Base-by-base conservation (phyloP, 2,888 invertebrate genomes). In the Drosophila merina region DNA sequence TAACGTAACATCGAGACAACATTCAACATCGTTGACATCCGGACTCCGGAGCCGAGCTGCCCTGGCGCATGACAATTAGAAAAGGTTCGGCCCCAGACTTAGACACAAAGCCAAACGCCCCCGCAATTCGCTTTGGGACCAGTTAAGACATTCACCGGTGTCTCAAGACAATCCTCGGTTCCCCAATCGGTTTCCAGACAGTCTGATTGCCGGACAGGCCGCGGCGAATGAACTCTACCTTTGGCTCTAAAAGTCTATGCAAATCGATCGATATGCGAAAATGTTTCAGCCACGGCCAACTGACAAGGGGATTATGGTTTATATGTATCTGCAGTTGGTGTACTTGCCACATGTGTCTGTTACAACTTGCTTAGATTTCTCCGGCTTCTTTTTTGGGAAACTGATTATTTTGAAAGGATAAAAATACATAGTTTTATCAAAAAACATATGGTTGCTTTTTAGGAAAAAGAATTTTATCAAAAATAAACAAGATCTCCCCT, bases 21-120 rank as follows among this genome's bases (percentile, higher is more conserved):
- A 36, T n/a, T 30, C 69, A 60, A 68, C 71, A 75, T 76, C 70
- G 68, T 57, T 72, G 76, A 81, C 84, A 85, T 85, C 85, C 85
- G 85, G 84, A 67, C 25, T 85, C 85, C 85, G 85, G 84, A 67
- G 44, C 25, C 20, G 44, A 25, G 76, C 50, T 74, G 80, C 62
- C 70, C 60, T 47, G 60, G 57, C 72, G 85, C 79, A 85, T 85
- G 76, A 75, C 78, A 85, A 85, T 86, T 85, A 86, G 85, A 84
- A 80, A 70, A 72, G 44, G 64, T 48, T 59, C 38, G 58, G 50
- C 52, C 58, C 59, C 63, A 64, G 67, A 64, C 38, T 57, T 51
- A 62, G 44, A 40, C 48, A 47, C 48, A 59, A 7, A 25, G 36
- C 5, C 44, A 14, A 28, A 50, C 33, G 57, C 60, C 42, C 56